Base-by-base conservation (phyloP, 2,888 invertebrate species). In the Sphinx pinastri region DNA sequence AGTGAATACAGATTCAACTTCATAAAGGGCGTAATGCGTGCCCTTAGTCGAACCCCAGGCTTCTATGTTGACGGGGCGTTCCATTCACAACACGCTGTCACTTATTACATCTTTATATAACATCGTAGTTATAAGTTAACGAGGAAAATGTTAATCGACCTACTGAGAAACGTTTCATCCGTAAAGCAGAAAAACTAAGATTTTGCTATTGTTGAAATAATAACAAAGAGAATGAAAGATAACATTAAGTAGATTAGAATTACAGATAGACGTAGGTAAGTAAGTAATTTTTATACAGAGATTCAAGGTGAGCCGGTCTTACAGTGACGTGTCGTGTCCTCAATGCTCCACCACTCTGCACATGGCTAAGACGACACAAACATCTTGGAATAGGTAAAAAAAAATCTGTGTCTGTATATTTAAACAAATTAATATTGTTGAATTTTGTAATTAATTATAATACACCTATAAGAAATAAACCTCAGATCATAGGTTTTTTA, bases 221-320 rank as follows among this genome's bases (percentile, higher is more conserved):
- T 16, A 25, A 57, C 19, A 16, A 49, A 45, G 10, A 63, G 49
- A 63, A 63, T 47, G 47, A 19, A 19, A 63, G 12, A 63, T 49
- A 59, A 14, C 14, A 59, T 59, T 59, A 63, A 63, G 19, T 63
- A 63, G 55, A 70, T 54, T 66, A 51, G 68, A 57, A 55, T 68
- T 54, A 49, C 11, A 52, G 63, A 51, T 66, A 79, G 80, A 79
- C 80, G 86, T 84, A 84, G 84, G 84, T 83, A 84, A 87, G 83
- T 83, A 84, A 84, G 84, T 83, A 84, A 87, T 82, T 83, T 83
- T 81, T 81, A 81, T 82, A 82, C 82, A 79, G 85, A 85, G 84
- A 85, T 88, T 90, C 93, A 93, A 93, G 93, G 93, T 92, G 88
- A 93, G 78, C 93, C 76, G 79, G 91, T 92, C 81, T 74, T 80